Conservation (phyloP, 2,797 vertebrate species). For the Cephalopachus bancanus region DNA sequence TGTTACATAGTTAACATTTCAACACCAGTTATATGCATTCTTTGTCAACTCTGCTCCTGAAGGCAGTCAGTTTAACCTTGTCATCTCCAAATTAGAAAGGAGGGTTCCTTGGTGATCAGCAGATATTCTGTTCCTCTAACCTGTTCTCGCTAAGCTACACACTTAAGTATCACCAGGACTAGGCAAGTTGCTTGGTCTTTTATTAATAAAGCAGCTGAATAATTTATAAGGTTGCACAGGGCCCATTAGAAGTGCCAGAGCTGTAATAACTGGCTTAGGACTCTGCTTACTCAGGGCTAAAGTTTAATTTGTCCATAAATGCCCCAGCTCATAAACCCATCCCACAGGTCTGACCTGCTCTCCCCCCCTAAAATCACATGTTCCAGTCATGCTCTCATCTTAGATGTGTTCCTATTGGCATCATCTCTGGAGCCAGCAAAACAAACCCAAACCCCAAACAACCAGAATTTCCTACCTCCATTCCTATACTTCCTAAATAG, state of each 20-base stretch:
- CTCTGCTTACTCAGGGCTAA: conserved; percentile 84
- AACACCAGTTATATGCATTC: neutral
- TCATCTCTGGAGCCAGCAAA: neutral
- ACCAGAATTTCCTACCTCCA: neutral
- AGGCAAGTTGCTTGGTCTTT: conserved; percentile 71
- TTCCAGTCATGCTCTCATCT: conserved; percentile 26
- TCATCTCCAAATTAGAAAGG: neutral
- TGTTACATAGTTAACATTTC: neutral
- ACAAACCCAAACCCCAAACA: conserved; percentile 13
- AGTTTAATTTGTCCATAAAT: conserved; percentile 83
- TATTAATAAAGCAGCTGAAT: conserved; percentile 83
- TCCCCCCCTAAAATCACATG: conserved; percentile 35
- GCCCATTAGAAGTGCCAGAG: conserved; percentile 80
- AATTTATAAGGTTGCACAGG: conserved; percentile 83
- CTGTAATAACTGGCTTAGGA: conserved; percentile 80
- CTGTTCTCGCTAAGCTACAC: conserved; percentile 41
- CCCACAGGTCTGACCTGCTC: conserved; percentile 75
- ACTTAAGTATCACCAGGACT: conserved; percentile 57
- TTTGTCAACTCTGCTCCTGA: neutral
- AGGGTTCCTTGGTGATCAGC: neutral
- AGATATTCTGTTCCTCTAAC: conserved; percentile 43
- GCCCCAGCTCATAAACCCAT: conserved; percentile 73
- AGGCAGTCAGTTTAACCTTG: conserved; percentile 53
- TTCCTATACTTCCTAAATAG: neutral
- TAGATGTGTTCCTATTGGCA: neutral